Percentiles rank a stretch among this genome's conserved stretches.
Conservation (phyloP, 2,113 vertebrate genomes). For the Cinclus mexicanus region DNA sequence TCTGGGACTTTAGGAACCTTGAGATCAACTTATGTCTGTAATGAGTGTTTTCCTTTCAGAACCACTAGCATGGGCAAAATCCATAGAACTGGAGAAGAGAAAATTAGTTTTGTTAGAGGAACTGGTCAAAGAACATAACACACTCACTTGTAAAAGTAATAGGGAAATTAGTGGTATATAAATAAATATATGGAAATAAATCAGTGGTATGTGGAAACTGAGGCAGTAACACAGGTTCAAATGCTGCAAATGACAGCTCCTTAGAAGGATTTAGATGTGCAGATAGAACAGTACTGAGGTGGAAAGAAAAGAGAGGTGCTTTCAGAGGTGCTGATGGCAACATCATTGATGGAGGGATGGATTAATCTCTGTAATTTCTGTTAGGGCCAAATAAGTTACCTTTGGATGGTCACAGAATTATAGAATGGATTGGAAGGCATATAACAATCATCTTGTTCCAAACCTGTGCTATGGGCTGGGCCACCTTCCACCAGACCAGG, state of each 20-base stretch:
- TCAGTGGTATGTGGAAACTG: not conserved
- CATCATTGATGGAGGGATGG: not conserved
- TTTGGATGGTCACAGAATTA: not conserved
- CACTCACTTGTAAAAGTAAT: not conserved
- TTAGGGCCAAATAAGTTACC: not conserved
- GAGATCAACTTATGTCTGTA: not conserved
- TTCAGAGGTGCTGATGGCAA: not conserved
- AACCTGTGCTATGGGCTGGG: not conserved
- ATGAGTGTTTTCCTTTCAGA: not conserved
- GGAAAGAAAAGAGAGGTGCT: not conserved
- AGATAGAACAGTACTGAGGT: not conserved
- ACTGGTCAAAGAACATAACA: not conserved
- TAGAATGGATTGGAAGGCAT: not conserved
- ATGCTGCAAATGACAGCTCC: not conserved
- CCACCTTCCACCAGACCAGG: accelerated
- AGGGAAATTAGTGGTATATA: not conserved
- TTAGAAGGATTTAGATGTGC: not conserved
- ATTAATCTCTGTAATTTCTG: not conserved
- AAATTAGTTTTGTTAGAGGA: not conserved
- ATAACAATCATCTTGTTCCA: not conserved
- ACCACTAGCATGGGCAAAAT: not conserved
- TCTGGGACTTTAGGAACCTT: not conserved
- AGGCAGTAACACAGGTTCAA: not conserved
- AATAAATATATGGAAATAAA: not conserved
- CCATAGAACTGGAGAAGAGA: not conserved